Percentiles rank a stretch among this genome's conserved stretches.
Evolutionary conservation across 2,888 invertebrate genomes (phyloP).

Genomic region (Erynnis tages): DNA sequence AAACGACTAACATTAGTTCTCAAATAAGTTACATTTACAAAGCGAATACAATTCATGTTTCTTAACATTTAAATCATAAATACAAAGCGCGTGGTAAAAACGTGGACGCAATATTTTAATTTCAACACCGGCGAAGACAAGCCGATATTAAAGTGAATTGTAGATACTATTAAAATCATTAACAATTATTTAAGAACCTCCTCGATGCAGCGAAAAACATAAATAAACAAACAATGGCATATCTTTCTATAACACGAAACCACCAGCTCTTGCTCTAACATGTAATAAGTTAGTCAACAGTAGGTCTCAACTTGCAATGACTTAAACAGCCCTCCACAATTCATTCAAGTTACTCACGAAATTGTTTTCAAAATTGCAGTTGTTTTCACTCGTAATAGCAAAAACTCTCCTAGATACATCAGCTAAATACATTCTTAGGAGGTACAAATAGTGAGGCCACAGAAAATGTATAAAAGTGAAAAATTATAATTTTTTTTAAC

Average conservation of each 20-base stretch:
- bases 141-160: neutral
- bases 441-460: slow-evolving; percentile 10
- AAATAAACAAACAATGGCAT: no score
- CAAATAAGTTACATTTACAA: slow-evolving; percentile 10
- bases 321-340: neutral
- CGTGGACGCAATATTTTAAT: slow-evolving; percentile 32
- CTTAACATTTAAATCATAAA: slow-evolving; percentile 30
- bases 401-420: neutral
- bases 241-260: no score
- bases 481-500: no score
- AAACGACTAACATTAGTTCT: neutral
- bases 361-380: slow-evolving; percentile 15
- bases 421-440: neutral
- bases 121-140: slow-evolving; percentile 14
- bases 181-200: no score
- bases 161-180: neutral
- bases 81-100: slow-evolving; percentile 28
- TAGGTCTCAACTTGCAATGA: neutral
- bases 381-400: slow-evolving; percentile 10
- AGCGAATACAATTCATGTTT: slow-evolving; percentile 12
- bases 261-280: no score
- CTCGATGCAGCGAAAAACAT: no score
- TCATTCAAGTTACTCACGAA: slow-evolving; percentile 1
- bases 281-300: no score
- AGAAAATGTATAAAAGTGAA: no score